Base-by-base conservation (phyloP, 2,113 vertebrate species). In the Colius striatus region DNA sequence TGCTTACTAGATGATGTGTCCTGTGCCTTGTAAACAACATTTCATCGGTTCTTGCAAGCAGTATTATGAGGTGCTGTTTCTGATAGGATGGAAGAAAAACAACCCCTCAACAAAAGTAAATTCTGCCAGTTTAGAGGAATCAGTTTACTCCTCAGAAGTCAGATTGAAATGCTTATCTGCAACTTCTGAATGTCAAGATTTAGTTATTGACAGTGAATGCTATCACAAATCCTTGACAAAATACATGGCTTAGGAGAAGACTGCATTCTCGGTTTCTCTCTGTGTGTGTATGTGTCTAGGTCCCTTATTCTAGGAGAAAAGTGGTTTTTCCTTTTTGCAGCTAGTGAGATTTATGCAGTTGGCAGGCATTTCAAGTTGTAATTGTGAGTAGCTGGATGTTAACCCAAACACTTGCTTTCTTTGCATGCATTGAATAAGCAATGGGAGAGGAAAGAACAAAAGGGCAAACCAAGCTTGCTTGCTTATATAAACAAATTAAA, bases 351-450 rank as follows among this genome's bases (percentile, higher is more conserved):
- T 84, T 84, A 63, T 78, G 72, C 62, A 84, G 36, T 81, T 94
- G 90, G 90, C 88, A 90, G 68, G 65, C 53, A 63, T n/a, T 83
- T 68, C 63, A 78, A 41, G 45, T 74, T 66, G 27, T 70, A 93
- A 67, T 85, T 92, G 72, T 77, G 65, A 83, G 76, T 88, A 2
- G 6, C 61, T 93, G 85, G 68, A 86, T 90, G 82, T 53, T 92
- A 95, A 96, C 92, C 48, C 92, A 83, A 90, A 88, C 83, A 85
- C 72, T 83, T 79, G 34, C 53, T 94, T 57, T 84, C 43, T 95
- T 75, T 93, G 45, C 6, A n/a, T 3, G 2, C 38, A 25, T 20
- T n/a, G 62, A 93, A 74, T 27, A 92, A 89, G 29, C 48, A 93
- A 17, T 21, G 7, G 27, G 2, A 62, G 25, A 17, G 0, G 3